Percentiles rank a stretch among this genome's conserved stretches.
phyloP scores from a whole-genome alignment of 2,113 vertebrate genomes.

The Sprattus sprattus region DNA sequence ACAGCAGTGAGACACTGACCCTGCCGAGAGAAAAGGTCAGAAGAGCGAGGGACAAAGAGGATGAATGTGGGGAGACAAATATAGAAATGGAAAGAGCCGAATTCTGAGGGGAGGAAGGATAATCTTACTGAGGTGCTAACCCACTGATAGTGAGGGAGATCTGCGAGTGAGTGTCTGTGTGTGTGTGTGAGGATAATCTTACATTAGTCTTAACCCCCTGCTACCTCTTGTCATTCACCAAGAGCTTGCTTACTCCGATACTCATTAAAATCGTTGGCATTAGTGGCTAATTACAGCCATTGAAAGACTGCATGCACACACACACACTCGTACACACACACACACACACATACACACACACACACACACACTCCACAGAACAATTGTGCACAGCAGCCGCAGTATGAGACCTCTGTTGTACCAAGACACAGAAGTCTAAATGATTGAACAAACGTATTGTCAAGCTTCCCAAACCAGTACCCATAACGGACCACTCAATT shows the following conservation, averaged over 20 bases:
- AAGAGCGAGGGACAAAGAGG: conserved; percentile 25
- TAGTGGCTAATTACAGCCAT: conserved; percentile 36
- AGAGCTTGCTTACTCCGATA: conserved; percentile 23
- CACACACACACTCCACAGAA: background rate
- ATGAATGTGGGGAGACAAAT: conserved; percentile 52
- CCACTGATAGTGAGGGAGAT: background rate
- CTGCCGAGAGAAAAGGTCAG: conserved; percentile 33
- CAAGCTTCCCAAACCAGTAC: background rate
- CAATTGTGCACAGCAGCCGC: background rate
- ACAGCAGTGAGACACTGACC: background rate
- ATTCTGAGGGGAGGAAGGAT: conserved; percentile 41
- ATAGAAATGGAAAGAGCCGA: conserved; percentile 33
- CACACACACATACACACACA: conserved; percentile 24
- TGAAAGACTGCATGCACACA: conserved; percentile 15
- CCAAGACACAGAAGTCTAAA: background rate
- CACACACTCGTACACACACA: conserved; percentile 1
- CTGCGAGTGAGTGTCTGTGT: background rate
- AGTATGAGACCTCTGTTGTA: background rate
- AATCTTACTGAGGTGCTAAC: conserved; percentile 35
- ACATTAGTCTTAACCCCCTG: conserved; percentile 44
- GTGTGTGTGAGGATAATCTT: conserved; percentile 22
- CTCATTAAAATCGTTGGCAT: conserved; percentile 28
- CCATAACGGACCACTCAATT: background rate
- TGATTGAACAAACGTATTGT: background rate
- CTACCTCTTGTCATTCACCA: conserved; percentile 31